A percentile compares a stretch with the other conserved stretches of the same genome.
Evolutionary conservation across 1,140 invertebrate species (phyloP).

Genomic region (Drosophila eugracilis): DNA sequence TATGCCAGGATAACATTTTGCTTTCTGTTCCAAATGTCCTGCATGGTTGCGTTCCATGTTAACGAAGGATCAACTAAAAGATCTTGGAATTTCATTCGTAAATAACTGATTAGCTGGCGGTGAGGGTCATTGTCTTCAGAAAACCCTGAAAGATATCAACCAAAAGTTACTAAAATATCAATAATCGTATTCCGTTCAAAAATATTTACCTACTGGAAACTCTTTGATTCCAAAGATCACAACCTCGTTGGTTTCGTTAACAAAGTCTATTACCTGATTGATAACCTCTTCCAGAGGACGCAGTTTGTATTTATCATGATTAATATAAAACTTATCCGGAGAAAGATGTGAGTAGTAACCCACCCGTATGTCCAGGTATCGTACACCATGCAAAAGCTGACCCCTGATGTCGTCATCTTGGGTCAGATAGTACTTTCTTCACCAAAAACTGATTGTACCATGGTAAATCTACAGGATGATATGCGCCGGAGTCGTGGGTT

Average conservation of each 20-base stretch:
- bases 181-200: too few species aligned
- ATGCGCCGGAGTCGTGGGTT: constrained; percentile 88
- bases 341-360: constrained; percentile 85
- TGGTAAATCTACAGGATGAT: constrained; percentile 84
- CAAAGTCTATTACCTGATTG: constrained; percentile 86
- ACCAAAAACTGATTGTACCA: constrained; percentile 80
- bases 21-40: constrained; percentile 86
- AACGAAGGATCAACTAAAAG: constrained; percentile 85
- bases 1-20: constrained; percentile 87
- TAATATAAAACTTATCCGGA: constrained; percentile 85
- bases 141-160: too few species aligned
- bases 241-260: constrained; percentile 87
- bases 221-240: constrained; percentile 88
- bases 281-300: constrained; percentile 86
- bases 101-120: constrained; percentile 85
- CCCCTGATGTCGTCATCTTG: constrained; percentile 87
- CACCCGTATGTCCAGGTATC: constrained; percentile 87
- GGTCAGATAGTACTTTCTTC: constrained; percentile 85
- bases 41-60: constrained; percentile 85
- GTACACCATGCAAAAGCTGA: constrained; percentile 87
- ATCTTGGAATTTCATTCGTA: constrained; percentile 85
- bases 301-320: constrained; percentile 86
- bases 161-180: too few species aligned
- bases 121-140: constrained; percentile 84
- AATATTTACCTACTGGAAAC: constrained; percentile 86